Evolutionary conservation across 2,797 vertebrate genomes (phyloP).

Genomic region (Syngnathus rostellatus): DNA sequence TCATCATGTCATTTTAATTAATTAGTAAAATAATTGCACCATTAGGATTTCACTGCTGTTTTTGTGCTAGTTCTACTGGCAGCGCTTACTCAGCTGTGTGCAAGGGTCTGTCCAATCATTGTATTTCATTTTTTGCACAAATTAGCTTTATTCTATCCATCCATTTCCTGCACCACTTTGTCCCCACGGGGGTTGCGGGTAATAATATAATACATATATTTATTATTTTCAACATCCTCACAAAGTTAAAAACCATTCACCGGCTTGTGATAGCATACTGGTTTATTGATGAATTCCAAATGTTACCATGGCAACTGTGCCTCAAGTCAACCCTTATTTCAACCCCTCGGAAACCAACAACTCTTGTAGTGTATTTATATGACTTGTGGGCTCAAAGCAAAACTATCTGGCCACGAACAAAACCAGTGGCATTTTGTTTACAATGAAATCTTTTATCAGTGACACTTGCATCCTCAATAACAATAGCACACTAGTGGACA

Average conservation of each 20-base stretch:
- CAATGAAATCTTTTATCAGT: constrained; percentile 51
- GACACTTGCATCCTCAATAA: constrained; percentile 57
- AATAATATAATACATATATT: too few relatives aligned
- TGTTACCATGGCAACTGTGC: background rate
- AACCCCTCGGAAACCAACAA: constrained; percentile 20
- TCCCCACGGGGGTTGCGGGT: too few relatives aligned
- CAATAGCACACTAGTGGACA: constrained; percentile 47
- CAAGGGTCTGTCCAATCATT: too few relatives aligned
- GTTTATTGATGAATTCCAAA: constrained; percentile 7
- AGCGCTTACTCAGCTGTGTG: too few relatives aligned
- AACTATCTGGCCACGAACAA: constrained; percentile 43
- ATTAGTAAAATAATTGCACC: too few relatives aligned
- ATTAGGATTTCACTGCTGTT: too few relatives aligned
- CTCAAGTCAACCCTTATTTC: constrained; percentile 23
- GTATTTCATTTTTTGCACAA: too few relatives aligned
- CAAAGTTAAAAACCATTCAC: background rate
- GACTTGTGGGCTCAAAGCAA: constrained; percentile 24
- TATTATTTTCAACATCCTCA: background rate
- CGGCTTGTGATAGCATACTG: background rate
- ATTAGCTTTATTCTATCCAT: too few relatives aligned
- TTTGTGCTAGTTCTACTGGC: too few relatives aligned
- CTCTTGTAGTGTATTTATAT: constrained; percentile 21
- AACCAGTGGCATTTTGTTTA: constrained; percentile 30
- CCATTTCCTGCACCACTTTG: too few relatives aligned
- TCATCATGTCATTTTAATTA: too few relatives aligned